A percentile compares a stretch with the other conserved stretches of the same genome.
These are phyloP conservation scores for Dendrocincla tyrannina DNA, from an alignment of 2,797 vertebrate genomes.

Conservation along the genomic window DNA sequence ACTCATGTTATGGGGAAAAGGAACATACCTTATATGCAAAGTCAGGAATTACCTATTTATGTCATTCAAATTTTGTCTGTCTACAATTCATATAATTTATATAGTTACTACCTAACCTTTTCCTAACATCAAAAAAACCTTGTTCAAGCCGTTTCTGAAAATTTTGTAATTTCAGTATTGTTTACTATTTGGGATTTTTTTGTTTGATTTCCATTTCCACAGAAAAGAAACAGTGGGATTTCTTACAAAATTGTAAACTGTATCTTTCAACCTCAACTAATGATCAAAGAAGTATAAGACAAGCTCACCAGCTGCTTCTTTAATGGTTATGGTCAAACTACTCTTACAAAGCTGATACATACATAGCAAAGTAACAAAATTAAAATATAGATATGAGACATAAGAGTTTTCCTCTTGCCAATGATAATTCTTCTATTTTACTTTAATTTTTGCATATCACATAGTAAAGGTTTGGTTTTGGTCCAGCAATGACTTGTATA, in stretches of 20 bases:
- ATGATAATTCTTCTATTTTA: neutral
- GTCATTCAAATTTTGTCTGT: neutral
- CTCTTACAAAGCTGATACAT: neutral
- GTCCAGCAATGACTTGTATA: neutral
- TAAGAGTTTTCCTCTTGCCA: neutral
- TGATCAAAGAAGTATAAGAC: neutral
- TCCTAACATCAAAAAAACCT: neutral
- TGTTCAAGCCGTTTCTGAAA: neutral
- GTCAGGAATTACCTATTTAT: neutral
- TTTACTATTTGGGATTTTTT: neutral
- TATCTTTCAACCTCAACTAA: neutral
- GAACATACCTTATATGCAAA: neutral
- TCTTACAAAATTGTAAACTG: neutral
- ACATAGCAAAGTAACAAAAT: neutral
- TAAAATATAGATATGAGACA: neutral
- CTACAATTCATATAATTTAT: neutral
- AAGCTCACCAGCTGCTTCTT: neutral
- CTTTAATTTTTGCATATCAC: neutral
- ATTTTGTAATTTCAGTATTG: neutral
- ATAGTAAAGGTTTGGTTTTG: neutral
- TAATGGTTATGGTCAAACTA: neutral
- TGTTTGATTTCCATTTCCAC: neutral
- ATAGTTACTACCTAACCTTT: neutral
- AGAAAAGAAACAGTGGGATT: neutral
- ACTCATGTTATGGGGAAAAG: neutral